phyloP scores from a whole-genome alignment of 1,140 invertebrate genomes.

The Helicoverpa armigera region DNA sequence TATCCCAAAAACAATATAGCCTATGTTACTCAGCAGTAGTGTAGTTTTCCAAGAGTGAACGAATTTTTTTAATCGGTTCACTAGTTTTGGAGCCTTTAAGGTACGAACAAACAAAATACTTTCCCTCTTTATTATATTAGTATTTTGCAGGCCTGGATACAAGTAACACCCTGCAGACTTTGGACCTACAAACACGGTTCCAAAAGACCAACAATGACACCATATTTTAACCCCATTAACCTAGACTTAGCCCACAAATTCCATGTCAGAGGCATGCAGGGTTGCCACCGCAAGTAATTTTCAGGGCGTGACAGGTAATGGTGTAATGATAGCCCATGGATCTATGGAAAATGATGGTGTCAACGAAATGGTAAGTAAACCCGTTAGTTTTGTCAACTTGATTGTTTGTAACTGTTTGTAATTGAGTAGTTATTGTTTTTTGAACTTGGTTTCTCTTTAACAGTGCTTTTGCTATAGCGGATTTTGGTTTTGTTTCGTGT shows the following conservation, averaged over 20 bases:
- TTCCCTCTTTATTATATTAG: no score
- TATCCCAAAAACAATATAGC: no score
- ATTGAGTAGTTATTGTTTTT: background rate
- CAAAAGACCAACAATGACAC: background rate
- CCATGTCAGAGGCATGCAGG: conserved; percentile 40
- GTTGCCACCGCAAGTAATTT: conserved; percentile 35
- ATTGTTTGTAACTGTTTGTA: conserved; percentile 40
- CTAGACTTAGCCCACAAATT: conserved; percentile 37
- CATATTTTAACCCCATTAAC: conserved; percentile 25
- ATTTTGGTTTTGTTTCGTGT: no score
- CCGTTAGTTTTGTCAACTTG: conserved; percentile 44
- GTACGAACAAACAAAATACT: no score
- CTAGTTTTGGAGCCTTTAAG: no score
- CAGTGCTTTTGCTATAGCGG: background rate
- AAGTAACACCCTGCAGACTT: no score
- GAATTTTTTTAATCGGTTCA: no score
- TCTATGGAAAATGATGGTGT: conserved; percentile 15
- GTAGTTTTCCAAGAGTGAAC: no score
- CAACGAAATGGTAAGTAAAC: conserved; percentile 28
- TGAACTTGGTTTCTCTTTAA: background rate
- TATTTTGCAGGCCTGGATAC: no score
- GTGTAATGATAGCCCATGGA: conserved; percentile 15
- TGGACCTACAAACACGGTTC: no score
- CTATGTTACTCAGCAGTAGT: no score
- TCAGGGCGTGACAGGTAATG: conserved; percentile 44